Evolutionary conservation across 37 sponge, comb jelly and placozoan genomes (phyloP).

Genomic region (Diacarnus erythraeanus): DNA sequence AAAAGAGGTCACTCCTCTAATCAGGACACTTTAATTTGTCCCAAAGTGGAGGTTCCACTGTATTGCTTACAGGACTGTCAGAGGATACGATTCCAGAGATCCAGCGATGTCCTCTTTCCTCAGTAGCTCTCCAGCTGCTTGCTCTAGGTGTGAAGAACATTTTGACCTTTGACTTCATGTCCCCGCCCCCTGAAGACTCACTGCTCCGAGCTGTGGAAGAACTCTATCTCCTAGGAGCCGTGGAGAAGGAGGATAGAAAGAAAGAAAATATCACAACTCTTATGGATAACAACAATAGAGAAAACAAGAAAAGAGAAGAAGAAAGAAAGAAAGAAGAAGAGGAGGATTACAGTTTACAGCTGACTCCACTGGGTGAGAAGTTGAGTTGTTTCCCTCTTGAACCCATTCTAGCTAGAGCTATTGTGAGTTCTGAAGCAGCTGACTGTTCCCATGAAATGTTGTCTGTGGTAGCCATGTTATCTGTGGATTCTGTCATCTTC

Average conservation of each 20-base stretch:
- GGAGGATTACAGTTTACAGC: constrained; percentile 24
- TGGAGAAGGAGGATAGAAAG: constrained; percentile 24
- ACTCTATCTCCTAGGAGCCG: constrained; percentile 74
- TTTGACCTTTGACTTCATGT: constrained; percentile 91
- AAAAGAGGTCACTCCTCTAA: no score
- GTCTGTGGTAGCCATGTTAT: constrained; percentile 82
- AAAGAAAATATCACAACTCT: neutral
- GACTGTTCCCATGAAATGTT: constrained; percentile 76
- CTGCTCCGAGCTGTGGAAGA: constrained; percentile 77
- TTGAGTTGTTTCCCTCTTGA: constrained; percentile 88
- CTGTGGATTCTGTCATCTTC: constrained; percentile 87
- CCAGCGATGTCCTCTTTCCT: constrained; percentile 84
- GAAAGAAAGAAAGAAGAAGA: neutral
- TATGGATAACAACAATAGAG: neutral
- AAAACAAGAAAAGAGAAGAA: neutral
- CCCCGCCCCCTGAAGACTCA: constrained; percentile 73
- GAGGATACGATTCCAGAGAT: constrained; percentile 86
- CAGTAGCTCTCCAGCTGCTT: constrained; percentile 79
- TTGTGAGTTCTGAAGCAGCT: constrained; percentile 37
- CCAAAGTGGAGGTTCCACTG: no score
- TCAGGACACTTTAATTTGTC: no score
- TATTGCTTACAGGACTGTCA: constrained; percentile 22
- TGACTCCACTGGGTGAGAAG: constrained; percentile 74
- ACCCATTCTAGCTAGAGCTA: constrained; percentile 68
- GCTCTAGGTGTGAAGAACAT: constrained; percentile 82